Base-by-base conservation (phyloP, 2,113 vertebrate genomes). In the Triplophysa dalaica region DNA sequence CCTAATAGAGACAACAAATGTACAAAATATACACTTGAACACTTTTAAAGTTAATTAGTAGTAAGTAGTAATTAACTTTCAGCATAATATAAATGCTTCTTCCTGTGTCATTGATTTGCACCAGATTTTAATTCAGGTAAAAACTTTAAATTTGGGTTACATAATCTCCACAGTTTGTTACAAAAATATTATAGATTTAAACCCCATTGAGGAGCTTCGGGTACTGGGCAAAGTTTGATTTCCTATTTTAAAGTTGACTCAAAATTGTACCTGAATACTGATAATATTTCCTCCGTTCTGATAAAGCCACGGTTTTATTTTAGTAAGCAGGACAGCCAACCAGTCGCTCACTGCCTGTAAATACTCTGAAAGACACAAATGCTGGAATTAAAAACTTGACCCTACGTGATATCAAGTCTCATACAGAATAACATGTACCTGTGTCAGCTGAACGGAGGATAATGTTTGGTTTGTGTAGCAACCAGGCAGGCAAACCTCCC, bases 401-500 rank as follows among this genome's bases (percentile, higher is more conserved):
- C 60, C 9, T 1, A n/a, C 52, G 19, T 58, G 70, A 63, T 19
- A 22, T 52, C 43, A 38, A 12, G 41, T 68, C 33, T 50, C 33
- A 45, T 26, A 6, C 12, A 75, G 48, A 13, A 16, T 6, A 17
- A 29, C 56, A 29, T 77, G 81, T 87, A 99, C 98, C 95, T 48
- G 94, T 88, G 87, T 97, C 91, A 0, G 95, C 93, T 72, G 95
- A 94, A 60, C 98, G 95, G 64, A 99, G 93, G 60, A 89, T 43
- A 16, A 96, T 96, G 75, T 93, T 90, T 58, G 93, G 90, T 76
- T 96, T 95, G 83, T 93, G 90, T 75, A 99, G 94, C 60, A 99
- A 89, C 98, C 98, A 99, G 9, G 95, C 91, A 3, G 97, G 98
- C 72, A 99, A 89, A 61, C 98, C 98, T n/a, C 98, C 98, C 98